These are phyloP conservation scores for Thermophis baileyi DNA, from an alignment of 2,113 vertebrate species.

Conservation along the genomic window DNA sequence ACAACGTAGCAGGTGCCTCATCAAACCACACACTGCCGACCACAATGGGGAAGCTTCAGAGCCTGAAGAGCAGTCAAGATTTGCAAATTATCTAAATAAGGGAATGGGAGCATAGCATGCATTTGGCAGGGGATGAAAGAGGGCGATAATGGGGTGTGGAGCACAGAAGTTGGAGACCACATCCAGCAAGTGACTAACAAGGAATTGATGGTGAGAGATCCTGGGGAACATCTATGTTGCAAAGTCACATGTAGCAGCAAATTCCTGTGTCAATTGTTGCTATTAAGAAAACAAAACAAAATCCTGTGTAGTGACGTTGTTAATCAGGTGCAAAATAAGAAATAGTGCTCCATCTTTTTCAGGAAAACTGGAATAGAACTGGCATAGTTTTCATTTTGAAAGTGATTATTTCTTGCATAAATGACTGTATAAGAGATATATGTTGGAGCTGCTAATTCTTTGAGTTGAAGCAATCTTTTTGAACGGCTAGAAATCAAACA, in stretches of 20 bases:
- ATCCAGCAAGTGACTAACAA: no score
- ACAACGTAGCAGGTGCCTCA: not conserved
- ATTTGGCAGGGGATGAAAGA: not conserved
- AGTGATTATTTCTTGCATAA: conserved; percentile 11
- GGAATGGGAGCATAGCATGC: not conserved
- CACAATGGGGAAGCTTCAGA: not conserved
- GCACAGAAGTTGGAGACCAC: not conserved
- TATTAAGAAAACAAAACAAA: not conserved
- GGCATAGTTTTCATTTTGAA: conserved; percentile 16
- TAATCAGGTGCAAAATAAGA: not conserved
- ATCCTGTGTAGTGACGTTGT: fast-evolving
- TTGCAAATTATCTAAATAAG: not conserved
- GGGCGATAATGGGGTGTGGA: no score
- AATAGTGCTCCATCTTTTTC: not conserved
- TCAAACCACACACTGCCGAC: not conserved
- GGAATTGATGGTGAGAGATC: not conserved
- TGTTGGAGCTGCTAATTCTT: conserved; percentile 21
- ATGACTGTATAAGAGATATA: not conserved
- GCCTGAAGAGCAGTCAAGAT: not conserved
- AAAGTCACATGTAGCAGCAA: not conserved
- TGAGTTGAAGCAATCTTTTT: conserved; percentile 31
- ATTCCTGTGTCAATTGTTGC: not conserved
- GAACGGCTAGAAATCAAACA: conserved; percentile 31
- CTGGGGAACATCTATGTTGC: not conserved
- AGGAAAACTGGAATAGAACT: not conserved